These are phyloP conservation scores for Acanthosepion pharaonis DNA, from an alignment of 2,888 invertebrate species.

Conservation along the genomic window DNA sequence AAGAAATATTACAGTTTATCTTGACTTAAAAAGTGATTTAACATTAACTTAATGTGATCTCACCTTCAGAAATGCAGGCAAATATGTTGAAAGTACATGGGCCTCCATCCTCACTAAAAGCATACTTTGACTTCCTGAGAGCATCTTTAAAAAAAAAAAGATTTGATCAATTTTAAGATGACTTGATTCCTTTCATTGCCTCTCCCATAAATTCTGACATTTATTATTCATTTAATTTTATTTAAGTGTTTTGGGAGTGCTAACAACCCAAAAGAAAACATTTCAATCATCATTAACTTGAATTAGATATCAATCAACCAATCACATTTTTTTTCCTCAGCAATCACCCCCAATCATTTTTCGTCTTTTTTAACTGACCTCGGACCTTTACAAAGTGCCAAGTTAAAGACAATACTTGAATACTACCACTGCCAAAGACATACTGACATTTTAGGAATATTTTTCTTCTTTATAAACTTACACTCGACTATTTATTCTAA, in stretches of 20 bases:
- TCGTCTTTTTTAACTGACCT: background rate
- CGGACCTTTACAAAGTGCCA: background rate
- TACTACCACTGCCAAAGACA: background rate
- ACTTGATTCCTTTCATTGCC: background rate
- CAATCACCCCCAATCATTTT: background rate
- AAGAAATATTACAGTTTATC: too few relatives aligned
- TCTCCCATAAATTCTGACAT: constrained; percentile 17
- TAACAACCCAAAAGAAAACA: constrained; percentile 15
- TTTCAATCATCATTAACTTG: constrained; percentile 18
- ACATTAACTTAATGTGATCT: too few relatives aligned
- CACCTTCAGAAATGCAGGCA: too few relatives aligned
- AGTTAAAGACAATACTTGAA: background rate
- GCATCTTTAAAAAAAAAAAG: background rate
- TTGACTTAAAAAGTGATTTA: too few relatives aligned
- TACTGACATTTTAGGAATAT: background rate
- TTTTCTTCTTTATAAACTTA: too few relatives aligned
- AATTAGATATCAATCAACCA: constrained; percentile 9
- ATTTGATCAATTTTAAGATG: background rate
- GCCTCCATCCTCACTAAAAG: too few relatives aligned
- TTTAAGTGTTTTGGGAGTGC: constrained; percentile 1
- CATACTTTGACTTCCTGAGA: too few relatives aligned
- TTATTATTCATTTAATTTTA: constrained; percentile 10
- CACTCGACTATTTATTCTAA: too few relatives aligned
- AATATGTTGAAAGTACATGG: too few relatives aligned
- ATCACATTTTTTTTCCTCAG: background rate